phyloP scores from a whole-genome alignment of 2,113 vertebrate genomes.

The Nesogale talazaci region DNA sequence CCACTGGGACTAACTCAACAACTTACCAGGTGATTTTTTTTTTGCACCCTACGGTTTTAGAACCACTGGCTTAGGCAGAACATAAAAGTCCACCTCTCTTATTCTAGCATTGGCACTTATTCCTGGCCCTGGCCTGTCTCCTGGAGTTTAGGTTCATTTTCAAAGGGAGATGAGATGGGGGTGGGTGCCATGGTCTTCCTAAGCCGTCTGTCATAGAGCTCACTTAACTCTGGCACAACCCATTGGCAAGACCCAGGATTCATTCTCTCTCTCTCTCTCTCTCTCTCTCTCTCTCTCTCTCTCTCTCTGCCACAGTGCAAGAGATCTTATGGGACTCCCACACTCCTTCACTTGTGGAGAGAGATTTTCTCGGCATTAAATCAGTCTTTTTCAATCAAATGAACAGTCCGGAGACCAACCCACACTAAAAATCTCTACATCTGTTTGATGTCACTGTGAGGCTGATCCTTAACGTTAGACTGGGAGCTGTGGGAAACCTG shows the following conservation, averaged over 20 bases:
- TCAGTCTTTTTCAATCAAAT: conserved; percentile 52
- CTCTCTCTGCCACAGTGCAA: not conserved
- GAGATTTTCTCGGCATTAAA: conserved; percentile 53
- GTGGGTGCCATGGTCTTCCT: not conserved
- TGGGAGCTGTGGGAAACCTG: not conserved
- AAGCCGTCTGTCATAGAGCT: not conserved
- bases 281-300: too few species aligned
- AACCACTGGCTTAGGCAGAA: not conserved
- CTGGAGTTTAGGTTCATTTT: not conserved
- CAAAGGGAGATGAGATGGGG: fast-evolving
- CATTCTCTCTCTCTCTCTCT: too few species aligned
- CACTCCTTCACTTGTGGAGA: conserved; percentile 45
- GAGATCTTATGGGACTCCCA: not conserved
- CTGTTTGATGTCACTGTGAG: conserved; percentile 58
- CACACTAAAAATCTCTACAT: conserved; percentile 11
- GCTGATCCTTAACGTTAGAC: not conserved
- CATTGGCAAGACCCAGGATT: too few species aligned
- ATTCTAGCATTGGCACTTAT: not conserved
- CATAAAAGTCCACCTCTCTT: not conserved
- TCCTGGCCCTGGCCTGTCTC: not conserved
- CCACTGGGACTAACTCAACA: too few species aligned
- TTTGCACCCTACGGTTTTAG: not conserved
- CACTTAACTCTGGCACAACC: not conserved
- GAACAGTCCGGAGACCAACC: conserved; percentile 40
- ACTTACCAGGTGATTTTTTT: not conserved